These are phyloP conservation scores for Kobus ellipsiprymnus DNA, from an alignment of 2,113 vertebrate genomes.

Conservation along the genomic window DNA sequence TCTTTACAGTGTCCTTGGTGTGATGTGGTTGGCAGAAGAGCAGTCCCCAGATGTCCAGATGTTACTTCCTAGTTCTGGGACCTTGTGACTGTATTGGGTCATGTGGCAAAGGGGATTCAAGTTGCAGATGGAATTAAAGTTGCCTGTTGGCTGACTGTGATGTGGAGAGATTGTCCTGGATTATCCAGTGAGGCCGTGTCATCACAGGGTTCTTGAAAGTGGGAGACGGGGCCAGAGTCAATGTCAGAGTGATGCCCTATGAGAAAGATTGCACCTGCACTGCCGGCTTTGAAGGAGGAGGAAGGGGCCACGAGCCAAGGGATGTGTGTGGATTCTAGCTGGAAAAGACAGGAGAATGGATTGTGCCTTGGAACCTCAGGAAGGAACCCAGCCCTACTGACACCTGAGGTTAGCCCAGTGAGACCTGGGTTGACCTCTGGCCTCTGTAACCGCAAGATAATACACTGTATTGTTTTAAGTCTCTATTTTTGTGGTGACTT, in stretches of 20 bases:
- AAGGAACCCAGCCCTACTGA: background rate
- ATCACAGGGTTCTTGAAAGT: background rate
- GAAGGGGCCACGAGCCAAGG: background rate
- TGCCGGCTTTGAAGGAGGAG: background rate
- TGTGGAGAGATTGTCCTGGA: background rate
- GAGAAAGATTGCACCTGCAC: rapidly evolving
- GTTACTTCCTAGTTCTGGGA: background rate
- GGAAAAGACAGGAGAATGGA: rapidly evolving
- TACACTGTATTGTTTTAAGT: rapidly evolving
- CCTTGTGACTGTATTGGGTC: too few species aligned
- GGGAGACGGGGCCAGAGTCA: background rate
- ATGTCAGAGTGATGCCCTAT: rapidly evolving
- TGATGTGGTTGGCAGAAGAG: background rate
- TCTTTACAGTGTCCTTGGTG: background rate
- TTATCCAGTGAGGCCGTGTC: background rate
- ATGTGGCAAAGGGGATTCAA: background rate
- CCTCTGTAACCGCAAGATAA: rapidly evolving
- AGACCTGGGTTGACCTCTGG: rapidly evolving
- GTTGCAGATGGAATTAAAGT: background rate
- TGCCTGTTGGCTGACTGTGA: too few species aligned
- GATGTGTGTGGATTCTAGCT: rapidly evolving
- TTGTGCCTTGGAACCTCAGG: background rate
- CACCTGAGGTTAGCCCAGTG: background rate
- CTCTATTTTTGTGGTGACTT: rapidly evolving
- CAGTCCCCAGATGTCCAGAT: background rate